Conservation (phyloP, 2,797 vertebrate genomes). For the Labeo calbasu region DNA sequence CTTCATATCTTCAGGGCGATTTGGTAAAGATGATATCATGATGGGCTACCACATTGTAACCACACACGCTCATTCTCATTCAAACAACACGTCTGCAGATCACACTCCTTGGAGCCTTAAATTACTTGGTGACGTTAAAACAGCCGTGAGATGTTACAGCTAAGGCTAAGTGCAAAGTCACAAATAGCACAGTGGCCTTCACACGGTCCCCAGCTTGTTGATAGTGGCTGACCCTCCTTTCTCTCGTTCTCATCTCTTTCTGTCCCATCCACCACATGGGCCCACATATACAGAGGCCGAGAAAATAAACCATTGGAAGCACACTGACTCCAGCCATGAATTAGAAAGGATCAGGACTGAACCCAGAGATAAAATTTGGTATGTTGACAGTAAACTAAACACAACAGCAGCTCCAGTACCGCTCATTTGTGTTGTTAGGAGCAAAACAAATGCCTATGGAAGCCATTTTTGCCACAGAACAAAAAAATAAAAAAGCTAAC, state of each 20-base stretch:
- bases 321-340: conserved; percentile 64
- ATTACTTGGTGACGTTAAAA: conserved; percentile 26
- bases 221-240: conserved; percentile 76
- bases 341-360: conserved; percentile 68
- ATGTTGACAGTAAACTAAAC: conserved; percentile 66
- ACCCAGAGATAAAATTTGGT: conserved; percentile 68
- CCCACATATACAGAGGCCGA: conserved; percentile 66
- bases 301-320: conserved; percentile 74
- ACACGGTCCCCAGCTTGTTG: conserved; percentile 78
- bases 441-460: not conserved
- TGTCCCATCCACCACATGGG: conserved; percentile 55
- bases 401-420: conserved; percentile 50
- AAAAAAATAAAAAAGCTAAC: not conserved
- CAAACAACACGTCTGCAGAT: not conserved
- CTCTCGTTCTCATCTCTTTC: conserved; percentile 53
- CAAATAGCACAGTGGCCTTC: conserved; percentile 77
- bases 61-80: not conserved
- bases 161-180: conserved; percentile 72
- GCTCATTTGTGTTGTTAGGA: not conserved
- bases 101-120: conserved; percentile 9
- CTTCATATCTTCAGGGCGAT: not conserved
- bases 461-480: not conserved
- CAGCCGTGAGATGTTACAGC: conserved; percentile 66
- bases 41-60: not conserved
- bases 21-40: conserved; percentile 1